Evolutionary conservation across 2,888 invertebrate genomes (phyloP), one percentile per base, ranked within the genome.

Genomic region (Eupithecia centaureata): DNA sequence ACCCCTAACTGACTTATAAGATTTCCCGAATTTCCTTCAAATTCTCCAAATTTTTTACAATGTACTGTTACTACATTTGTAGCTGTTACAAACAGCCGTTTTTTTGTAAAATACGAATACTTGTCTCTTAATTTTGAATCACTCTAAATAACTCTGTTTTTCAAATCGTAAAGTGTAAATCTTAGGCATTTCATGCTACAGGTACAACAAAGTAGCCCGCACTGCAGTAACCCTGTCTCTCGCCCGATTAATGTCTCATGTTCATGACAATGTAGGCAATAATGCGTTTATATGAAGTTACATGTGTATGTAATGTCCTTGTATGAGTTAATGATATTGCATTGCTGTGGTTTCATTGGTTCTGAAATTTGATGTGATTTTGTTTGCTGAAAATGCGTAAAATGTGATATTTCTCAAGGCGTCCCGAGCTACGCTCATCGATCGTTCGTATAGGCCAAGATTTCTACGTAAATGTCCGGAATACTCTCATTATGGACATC

Each of bases 191-290:
- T 51, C 2, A 8, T 52, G 52, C 15, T 27, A 13, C 52, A 27
- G 27, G 13, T 1, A 52, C 35, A 47, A 63, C 32, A 47, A 12
- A 60, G 47, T 10, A 30, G 38, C 59, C 58, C 22, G 8, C 18
- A 63, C 35, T 65, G 56, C 52, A 58, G 51, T 28, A 52, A 52
- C 68, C 64, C 68, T 68, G 64, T 65, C 65, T 27, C 54, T 60
- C 7, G 33, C 28, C 54, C 61, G 63, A 67, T 64, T 67, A 70
- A 70, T 70, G 70, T 63, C 38, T 28, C 60, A 60, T 69, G 66
- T 69, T 33, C 59, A 64, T 57, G 66, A 67, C 66, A 64, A 64
- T 70, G 65, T 69, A 68, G 65, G 69, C 69, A 61, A 65, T 61
- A 61, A 68, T 68, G 54, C 61, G 30, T 58, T 57, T 28, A 56